Evolutionary conservation across 2,113 vertebrate genomes (phyloP).

Genomic region (Promerops cafer): DNA sequence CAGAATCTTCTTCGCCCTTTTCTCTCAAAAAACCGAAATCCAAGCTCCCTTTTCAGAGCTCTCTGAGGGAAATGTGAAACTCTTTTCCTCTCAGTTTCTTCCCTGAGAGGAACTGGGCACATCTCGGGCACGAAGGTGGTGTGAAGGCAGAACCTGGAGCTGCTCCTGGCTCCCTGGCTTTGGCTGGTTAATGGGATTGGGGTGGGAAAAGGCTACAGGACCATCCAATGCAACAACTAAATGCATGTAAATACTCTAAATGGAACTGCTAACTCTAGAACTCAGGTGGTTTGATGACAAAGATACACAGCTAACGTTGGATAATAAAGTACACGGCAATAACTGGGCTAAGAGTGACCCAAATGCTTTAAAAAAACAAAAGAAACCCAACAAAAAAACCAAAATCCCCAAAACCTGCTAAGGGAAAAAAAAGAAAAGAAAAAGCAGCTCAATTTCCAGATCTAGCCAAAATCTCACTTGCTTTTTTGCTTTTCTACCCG

Average conservation of each 20-base stretch:
- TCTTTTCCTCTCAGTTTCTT: not conserved
- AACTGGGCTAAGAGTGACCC: conserved; percentile 54
- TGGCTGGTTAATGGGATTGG: not conserved
- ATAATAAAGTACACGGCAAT: conserved; percentile 43
- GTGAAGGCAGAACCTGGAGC: not conserved
- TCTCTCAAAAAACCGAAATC: not conserved
- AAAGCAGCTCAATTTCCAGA: conserved; percentile 60
- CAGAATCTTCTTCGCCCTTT: not conserved
- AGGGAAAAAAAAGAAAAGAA: not conserved
- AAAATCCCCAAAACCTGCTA: conserved; percentile 30
- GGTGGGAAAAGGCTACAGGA: not conserved
- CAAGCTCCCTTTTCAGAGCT: not conserved
- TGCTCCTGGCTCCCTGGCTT: not conserved
- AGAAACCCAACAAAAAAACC: not conserved
- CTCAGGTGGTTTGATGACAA: conserved; percentile 2
- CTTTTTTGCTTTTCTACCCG: conserved; percentile 37
- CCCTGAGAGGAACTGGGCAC: not conserved
- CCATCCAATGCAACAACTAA: not conserved
- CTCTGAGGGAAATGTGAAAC: not conserved
- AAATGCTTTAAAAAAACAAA: not conserved
- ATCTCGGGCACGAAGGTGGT: not conserved
- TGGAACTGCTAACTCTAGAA: conserved; percentile 9
- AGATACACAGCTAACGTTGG: conserved; percentile 5
- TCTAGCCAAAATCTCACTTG: conserved; percentile 50
- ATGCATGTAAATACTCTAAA: not conserved